Percentiles rank a stretch among this genome's conserved stretches.
Evolutionary conservation across 2,113 vertebrate genomes (phyloP).

Genomic region (Motacilla tschutschensis): DNA sequence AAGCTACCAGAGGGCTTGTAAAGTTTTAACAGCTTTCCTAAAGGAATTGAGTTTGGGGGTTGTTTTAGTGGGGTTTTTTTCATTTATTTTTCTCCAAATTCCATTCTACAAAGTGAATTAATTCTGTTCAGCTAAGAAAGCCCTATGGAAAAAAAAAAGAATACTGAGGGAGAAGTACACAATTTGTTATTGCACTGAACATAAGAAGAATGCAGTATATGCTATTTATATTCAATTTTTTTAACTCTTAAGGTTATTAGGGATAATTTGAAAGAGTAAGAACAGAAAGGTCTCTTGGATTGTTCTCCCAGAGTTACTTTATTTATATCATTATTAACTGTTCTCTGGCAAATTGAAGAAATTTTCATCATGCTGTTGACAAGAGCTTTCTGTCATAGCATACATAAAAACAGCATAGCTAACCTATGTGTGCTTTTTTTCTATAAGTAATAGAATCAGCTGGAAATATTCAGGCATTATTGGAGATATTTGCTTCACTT

Average conservation of each 20-base stretch:
- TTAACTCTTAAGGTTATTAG: background rate
- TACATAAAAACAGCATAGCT: background rate
- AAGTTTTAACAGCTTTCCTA: background rate
- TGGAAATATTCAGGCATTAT: background rate
- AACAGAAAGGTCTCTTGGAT: background rate
- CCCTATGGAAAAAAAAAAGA: background rate
- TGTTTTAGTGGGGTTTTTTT: background rate
- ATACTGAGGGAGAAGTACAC: background rate
- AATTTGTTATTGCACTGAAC: background rate
- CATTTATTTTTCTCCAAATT: background rate
- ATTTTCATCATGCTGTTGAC: background rate
- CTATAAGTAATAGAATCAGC: background rate
- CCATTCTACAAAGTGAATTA: background rate
- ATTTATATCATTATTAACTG: background rate
- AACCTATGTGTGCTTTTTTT: background rate
- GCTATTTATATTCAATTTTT: background rate
- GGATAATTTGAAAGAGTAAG: background rate
- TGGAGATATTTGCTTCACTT: background rate
- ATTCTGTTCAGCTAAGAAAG: background rate
- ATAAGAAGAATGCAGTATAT: background rate
- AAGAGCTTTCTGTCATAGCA: background rate
- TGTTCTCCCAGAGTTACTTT: background rate
- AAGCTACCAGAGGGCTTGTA: background rate
- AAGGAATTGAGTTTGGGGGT: background rate
- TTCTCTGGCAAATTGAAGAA: background rate